Base-by-base conservation (phyloP, 2,797 vertebrate genomes). In the Choloepus didactylus region DNA sequence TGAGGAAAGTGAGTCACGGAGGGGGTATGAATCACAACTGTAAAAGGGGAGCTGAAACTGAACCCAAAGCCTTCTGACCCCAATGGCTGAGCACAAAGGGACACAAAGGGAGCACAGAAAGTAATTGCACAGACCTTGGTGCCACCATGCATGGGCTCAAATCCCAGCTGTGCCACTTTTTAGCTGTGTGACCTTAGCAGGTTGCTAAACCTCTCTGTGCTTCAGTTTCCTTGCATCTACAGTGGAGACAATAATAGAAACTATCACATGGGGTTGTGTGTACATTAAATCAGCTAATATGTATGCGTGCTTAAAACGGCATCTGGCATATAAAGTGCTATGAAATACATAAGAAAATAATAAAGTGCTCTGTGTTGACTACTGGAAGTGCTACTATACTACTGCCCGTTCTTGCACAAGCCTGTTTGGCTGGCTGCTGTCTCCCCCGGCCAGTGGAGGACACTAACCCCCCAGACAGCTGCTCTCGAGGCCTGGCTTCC, bases 181-280 rank as follows among this genome's bases (percentile, higher is more conserved):
- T 9, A 49, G 29, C 92, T 88, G 51, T n/a, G 56, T 79, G 75
- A 41, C 80, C 60, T 83, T 4, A 82, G 56, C n/a, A n/a, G 12
- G 23, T 44, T 62, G 54, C 66, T 60, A 31, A 89, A 41, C 44
- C 54, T 77, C 64, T 96, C 81, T 70, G 85, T 62, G 56, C 25
- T 23, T 64, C 66, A 9, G n/a, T 91, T 64, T 31, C 86, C 89
- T 62, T 89, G 54, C 27, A 18, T 67, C 2, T 59, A 66, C 70
- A 35, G 38, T n/a, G 86, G 44, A 41, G 88, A 9, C 73, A 49
- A 66, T 8, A 49, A 41, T 8, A 8, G 27, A 23, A 81, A 41
- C 46, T n/a, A 14, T 27, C 4, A 2, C 41, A 4, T 5, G 11
- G 23, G 25, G 38, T 15, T 6, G 4, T 4, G 3, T 9, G 23